phyloP scores from a whole-genome alignment of 2,113 vertebrate species.

The Corythornis madagascariensis region DNA sequence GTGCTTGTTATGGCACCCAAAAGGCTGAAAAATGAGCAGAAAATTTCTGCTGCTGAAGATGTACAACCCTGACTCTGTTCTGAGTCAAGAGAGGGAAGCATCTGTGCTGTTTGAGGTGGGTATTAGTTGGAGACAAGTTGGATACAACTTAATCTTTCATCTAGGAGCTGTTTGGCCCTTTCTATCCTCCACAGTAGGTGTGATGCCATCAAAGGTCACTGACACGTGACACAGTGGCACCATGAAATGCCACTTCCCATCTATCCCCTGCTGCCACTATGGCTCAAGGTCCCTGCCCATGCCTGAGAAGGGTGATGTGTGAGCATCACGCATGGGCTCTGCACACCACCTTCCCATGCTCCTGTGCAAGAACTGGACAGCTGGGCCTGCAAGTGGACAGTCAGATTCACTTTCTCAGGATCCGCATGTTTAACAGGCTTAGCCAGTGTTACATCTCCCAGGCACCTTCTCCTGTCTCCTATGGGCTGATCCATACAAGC shows the following conservation, averaged over 20 bases:
- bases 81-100: not conserved
- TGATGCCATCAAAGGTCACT: not conserved
- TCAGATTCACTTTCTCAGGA: not conserved
- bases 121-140: not conserved
- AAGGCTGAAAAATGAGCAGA: not conserved
- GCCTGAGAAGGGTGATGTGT: fast-evolving
- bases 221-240: not conserved
- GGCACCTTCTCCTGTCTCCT: not conserved
- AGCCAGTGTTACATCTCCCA: not conserved
- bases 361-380: fast-evolving
- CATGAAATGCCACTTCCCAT: not conserved
- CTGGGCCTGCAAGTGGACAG: not conserved
- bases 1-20: not conserved
- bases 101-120: not conserved
- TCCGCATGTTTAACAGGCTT: not conserved
- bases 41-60: not conserved
- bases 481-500: fast-evolving
- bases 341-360: not conserved
- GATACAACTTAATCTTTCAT: fast-evolving
- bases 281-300: not conserved
- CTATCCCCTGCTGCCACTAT: not conserved
- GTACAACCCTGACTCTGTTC: not conserved
- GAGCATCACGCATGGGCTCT: fast-evolving
- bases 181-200: not conserved
- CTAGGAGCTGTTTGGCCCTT: not conserved